These are phyloP conservation scores for Trididemnum clinides DNA, from an alignment of 23 tunicate species.

Conservation along the genomic window DNA sequence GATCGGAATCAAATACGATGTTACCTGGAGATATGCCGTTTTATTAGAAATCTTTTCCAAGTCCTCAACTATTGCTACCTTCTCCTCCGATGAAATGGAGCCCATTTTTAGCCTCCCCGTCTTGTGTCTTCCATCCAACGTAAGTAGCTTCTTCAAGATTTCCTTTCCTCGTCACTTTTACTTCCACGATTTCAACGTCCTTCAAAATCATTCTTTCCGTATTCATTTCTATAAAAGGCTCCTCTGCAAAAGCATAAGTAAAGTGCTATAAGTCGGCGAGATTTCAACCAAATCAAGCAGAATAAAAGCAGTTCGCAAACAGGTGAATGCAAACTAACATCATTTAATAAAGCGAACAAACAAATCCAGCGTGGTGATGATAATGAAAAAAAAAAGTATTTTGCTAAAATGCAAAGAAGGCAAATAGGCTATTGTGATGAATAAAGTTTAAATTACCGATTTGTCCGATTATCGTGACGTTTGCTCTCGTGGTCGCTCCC, in stretches of 20 bases:
- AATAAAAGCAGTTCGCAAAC: no score
- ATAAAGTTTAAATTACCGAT: slow-evolving; percentile 61
- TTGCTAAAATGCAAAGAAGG: no score
- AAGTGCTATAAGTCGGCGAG: no score
- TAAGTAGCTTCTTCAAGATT: slow-evolving; percentile 70
- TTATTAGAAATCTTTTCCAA: not conserved
- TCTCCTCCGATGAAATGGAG: slow-evolving; percentile 77
- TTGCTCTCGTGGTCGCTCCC: slow-evolving; percentile 69
- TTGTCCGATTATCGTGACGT: slow-evolving; percentile 82
- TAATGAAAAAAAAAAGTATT: slow-evolving; percentile 2
- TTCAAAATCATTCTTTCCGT: slow-evolving; percentile 17
- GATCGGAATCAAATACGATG: slow-evolving; percentile 85
- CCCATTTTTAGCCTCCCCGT: slow-evolving; percentile 75
- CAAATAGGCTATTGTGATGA: no score
- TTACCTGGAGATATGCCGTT: slow-evolving; percentile 50
- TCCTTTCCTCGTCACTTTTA: slow-evolving; percentile 65
- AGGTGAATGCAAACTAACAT: no score
- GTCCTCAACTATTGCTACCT: slow-evolving; percentile 19
- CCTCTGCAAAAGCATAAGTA: slow-evolving; percentile 65
- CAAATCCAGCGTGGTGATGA: no score
- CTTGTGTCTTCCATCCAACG: slow-evolving; percentile 84
- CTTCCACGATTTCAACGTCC: slow-evolving; percentile 67
- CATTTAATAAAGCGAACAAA: no score
- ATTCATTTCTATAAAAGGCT: slow-evolving; percentile 76
- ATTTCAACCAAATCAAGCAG: no score